Percentiles rank a stretch among this genome's conserved stretches.
phyloP scores from a whole-genome alignment of 1,140 invertebrate species.

The Cepaea nemoralis region DNA sequence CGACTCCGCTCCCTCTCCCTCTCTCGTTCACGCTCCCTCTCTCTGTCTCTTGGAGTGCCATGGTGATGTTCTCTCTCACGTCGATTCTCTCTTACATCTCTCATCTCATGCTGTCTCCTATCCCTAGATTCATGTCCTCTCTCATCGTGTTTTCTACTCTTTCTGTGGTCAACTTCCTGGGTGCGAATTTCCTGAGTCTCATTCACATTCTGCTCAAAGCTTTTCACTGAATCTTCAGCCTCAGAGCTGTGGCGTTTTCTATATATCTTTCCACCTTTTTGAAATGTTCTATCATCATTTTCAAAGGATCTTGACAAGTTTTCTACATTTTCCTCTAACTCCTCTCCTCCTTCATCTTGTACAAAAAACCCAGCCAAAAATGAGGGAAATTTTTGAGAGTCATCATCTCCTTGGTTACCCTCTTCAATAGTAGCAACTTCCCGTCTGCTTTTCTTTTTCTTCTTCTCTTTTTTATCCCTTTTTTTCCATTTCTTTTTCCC shows the following conservation, averaged over 20 bases:
- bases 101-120: slow-evolving; percentile 20
- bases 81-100: slow-evolving; percentile 24
- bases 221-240: slow-evolving; percentile 33
- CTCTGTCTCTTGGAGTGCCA: slow-evolving; percentile 34
- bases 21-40: slow-evolving; percentile 22
- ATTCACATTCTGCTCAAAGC: slow-evolving; percentile 14
- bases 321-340: background rate
- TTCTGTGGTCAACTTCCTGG: slow-evolving; percentile 31
- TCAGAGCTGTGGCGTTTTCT: slow-evolving; percentile 30
- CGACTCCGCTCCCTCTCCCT: slow-evolving; percentile 5
- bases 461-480: slow-evolving; percentile 32
- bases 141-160: slow-evolving; percentile 35
- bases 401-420: slow-evolving; percentile 34
- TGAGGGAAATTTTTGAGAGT: slow-evolving; percentile 38
- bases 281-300: slow-evolving; percentile 22
- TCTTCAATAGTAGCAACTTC: slow-evolving; percentile 42
- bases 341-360: slow-evolving; percentile 37
- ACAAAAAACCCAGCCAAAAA: slow-evolving; percentile 40
- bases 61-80: slow-evolving; percentile 22
- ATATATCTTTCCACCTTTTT: slow-evolving; percentile 29
- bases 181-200: slow-evolving; percentile 1
- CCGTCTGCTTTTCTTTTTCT: slow-evolving; percentile 34
- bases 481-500: slow-evolving; percentile 35
- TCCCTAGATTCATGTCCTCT: slow-evolving; percentile 34
- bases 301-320: slow-evolving; percentile 14